Base-by-base conservation (phyloP, 1,140 invertebrate genomes). In the Papilio polyxenes region DNA sequence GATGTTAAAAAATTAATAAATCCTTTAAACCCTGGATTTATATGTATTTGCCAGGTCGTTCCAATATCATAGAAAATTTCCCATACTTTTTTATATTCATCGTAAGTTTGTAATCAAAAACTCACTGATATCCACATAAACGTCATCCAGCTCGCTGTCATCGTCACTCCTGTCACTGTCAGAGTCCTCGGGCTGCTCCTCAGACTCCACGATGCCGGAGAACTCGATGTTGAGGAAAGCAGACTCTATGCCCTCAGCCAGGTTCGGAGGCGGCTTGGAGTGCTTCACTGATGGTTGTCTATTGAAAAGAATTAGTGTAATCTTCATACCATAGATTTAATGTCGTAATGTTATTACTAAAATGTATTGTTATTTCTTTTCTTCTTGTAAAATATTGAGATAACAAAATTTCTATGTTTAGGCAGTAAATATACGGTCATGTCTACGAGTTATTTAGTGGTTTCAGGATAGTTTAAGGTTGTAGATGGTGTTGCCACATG, bases 201-300 rank as follows among this genome's bases (percentile, higher is more conserved):
- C 93, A 0, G 93, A 94, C 87, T 95, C 94, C n/a, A 95, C 94
- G n/a, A 95, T 95, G 3, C 94, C 94, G 0, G 93, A 94, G 83
- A 95, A 95, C 82, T 95, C 94, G 17, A 95, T 95, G 83, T 95
- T 95, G 1, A 95, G 90, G 87, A 95, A 95, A 15, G 94, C 94
- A 0, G 93, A 94, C 85, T 95, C 94, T 69, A 95, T 95, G 56
- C 94, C 94, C 62, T 94, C 93, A 0, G 94, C 89, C 0, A 94
- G 85, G 78, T 93, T 93, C 0, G 93, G 91, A 0, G 94, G 94
- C 0, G 93, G 93, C 78, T 94, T 94, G 7, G 87, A 82, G 11
- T 90, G 90, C 82, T 92, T 93, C 17, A 92, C 85, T 87, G 92
- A 93, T 51, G 93, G 91, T 91, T 93, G 92, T 80, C 93, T 93